These are phyloP conservation scores for Ailuropoda melanoleuca DNA, from an alignment of 2,113 vertebrate genomes.

Conservation along the genomic window DNA sequence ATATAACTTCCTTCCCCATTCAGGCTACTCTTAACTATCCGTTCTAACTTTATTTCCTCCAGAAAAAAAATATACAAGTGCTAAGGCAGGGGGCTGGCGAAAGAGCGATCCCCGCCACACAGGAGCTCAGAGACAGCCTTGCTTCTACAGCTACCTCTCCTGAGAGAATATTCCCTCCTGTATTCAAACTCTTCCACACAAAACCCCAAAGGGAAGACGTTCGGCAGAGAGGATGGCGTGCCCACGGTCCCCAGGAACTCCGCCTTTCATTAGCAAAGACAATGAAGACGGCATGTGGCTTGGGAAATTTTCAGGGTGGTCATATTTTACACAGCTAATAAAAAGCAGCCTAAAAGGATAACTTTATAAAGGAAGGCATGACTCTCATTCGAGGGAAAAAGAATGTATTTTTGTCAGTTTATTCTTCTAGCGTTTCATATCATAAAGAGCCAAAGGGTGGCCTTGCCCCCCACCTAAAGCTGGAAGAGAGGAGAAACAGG, in stretches of 20 bases:
- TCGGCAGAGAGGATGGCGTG: neutral
- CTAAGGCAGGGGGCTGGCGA: neutral
- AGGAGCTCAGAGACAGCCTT: neutral
- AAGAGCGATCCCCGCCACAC: neutral
- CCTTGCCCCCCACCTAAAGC: neutral
- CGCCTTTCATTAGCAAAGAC: constrained; percentile 49
- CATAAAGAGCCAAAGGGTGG: neutral
- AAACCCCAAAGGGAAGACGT: neutral
- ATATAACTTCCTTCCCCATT: neutral
- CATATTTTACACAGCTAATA: constrained; percentile 51
- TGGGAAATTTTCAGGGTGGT: neutral
- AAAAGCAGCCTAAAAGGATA: constrained; percentile 46
- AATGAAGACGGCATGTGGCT: constrained; percentile 44
- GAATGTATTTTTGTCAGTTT: neutral
- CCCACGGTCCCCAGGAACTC: neutral
- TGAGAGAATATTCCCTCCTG: neutral
- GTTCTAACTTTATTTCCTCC: constrained; percentile 38
- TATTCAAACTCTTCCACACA: neutral
- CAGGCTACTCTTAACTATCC: neutral
- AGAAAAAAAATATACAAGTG: neutral
- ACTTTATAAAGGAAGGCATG: constrained; percentile 49
- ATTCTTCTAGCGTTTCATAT: constrained; percentile 22
- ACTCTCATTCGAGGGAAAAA: constrained; percentile 35
- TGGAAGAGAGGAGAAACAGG: neutral
- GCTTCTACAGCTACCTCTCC: neutral